Conservation (phyloP, 64 coral and sea anemone genomes). For the Stylophora pistillata region DNA sequence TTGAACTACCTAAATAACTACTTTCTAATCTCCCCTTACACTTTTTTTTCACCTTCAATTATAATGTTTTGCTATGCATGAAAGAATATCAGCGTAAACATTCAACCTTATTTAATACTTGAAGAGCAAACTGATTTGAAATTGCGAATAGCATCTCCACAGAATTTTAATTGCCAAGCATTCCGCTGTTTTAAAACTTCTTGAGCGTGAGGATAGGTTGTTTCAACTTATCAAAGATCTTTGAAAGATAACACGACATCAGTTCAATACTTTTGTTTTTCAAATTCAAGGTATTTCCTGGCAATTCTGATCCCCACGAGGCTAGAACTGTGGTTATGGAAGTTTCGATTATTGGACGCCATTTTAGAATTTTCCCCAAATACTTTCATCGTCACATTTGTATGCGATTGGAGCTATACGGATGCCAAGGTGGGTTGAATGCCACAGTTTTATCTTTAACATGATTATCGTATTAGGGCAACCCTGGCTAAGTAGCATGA, state of each 20-base stretch:
- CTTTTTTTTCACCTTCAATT: no score
- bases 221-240: neutral
- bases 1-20: no score
- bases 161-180: no score
- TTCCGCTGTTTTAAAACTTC: neutral
- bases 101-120: no score
- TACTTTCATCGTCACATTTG: slow-evolving; percentile 56
- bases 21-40: no score
- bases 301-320: slow-evolving; percentile 23
- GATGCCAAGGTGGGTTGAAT: slow-evolving; percentile 46
- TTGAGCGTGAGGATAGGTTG: neutral
- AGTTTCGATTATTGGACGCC: neutral
- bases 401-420: slow-evolving; percentile 45
- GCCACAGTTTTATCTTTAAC: neutral
- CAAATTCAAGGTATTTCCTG: slow-evolving; percentile 30
- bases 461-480: neutral
- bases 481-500: no score
- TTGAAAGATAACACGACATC: neutral
- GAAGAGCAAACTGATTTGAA: no score
- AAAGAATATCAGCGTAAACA: no score
- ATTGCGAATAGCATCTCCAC: no score
- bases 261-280: neutral
- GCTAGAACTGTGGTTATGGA: neutral
- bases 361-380: slow-evolving; percentile 35
- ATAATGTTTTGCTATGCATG: no score